These are phyloP conservation scores for Apodemus sylvaticus DNA, from an alignment of 2,113 vertebrate genomes.

Conservation along the genomic window DNA sequence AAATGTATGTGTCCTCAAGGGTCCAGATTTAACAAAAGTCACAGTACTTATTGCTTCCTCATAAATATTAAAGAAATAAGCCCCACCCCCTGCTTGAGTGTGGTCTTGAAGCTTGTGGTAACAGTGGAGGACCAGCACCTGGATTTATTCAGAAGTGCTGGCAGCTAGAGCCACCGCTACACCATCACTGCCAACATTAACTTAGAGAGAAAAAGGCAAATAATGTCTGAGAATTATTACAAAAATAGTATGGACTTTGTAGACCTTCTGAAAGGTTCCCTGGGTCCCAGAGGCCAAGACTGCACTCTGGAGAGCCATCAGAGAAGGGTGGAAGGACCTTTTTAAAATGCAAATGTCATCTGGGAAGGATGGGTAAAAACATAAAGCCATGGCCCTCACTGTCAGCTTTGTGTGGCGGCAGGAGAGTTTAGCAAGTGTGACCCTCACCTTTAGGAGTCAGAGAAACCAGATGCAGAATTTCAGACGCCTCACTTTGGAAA, in stretches of 20 bases:
- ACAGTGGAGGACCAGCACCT: neutral
- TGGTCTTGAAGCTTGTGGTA: neutral
- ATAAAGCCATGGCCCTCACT: neutral
- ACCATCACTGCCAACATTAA: constrained; percentile 11
- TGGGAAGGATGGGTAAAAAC: constrained; percentile 21
- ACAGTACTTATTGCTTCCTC: neutral
- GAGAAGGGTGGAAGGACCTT: neutral
- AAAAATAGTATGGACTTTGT: constrained; percentile 51
- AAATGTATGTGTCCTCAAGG: neutral
- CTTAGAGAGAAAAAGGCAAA: constrained; percentile 5
- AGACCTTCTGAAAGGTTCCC: constrained; percentile 45
- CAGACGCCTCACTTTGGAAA: neutral
- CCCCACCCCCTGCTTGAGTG: fast-evolving
- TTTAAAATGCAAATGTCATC: constrained; percentile 61
- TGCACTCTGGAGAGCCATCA: neutral
- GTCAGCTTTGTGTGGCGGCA: neutral
- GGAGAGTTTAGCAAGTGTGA: neutral
- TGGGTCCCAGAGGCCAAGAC: neutral
- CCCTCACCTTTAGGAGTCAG: constrained; percentile 22
- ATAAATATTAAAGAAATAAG: neutral
- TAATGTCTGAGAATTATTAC: constrained; percentile 37
- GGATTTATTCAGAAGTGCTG: neutral
- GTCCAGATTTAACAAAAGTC: constrained; percentile 31
- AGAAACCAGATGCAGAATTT: constrained; percentile 2
- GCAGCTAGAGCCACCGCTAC: neutral